Evolutionary conservation across 2,113 vertebrate species (phyloP).

Genomic region (Myxocyprinus asiaticus): DNA sequence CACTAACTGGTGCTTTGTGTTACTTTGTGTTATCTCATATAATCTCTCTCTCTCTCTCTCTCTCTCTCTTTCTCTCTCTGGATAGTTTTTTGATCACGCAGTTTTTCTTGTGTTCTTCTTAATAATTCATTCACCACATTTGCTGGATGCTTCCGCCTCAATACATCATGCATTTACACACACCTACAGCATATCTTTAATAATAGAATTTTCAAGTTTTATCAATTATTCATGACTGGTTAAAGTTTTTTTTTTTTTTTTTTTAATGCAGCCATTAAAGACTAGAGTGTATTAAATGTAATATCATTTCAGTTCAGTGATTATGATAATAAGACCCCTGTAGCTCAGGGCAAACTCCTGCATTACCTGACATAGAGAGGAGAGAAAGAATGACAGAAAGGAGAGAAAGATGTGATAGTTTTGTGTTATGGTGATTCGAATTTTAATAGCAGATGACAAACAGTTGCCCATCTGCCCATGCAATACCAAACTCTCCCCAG

Average conservation of each 20-base stretch:
- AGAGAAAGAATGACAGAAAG: neutral
- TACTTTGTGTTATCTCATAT: too few relatives aligned
- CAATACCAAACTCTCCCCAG: constrained; percentile 9
- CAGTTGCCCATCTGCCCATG: constrained; percentile 28
- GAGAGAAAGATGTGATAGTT: neutral
- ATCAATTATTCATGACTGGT: too few relatives aligned
- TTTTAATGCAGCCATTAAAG: too few relatives aligned
- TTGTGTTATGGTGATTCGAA: neutral
- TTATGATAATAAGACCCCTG: too few relatives aligned
- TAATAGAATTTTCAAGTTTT: neutral
- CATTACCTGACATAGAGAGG: too few relatives aligned
- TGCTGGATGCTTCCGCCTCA: constrained; percentile 59
- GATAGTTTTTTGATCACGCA: constrained; percentile 68
- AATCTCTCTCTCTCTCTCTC: too few relatives aligned
- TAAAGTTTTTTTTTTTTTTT: too few relatives aligned
- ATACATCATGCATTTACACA: constrained; percentile 16
- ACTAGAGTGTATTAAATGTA: too few relatives aligned
- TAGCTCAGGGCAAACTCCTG: too few relatives aligned
- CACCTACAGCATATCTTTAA: too few relatives aligned
- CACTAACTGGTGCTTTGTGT: too few relatives aligned
- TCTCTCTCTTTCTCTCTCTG: neutral
- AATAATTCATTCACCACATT: constrained; percentile 72
- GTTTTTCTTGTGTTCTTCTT: constrained; percentile 63
- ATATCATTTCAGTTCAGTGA: too few relatives aligned
- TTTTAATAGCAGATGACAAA: constrained; percentile 28